A percentile compares a stretch with the other conserved stretches of the same genome.
These are phyloP conservation scores for Nothoprocta perdicaria DNA, from an alignment of 2,113 vertebrate genomes.

Conservation along the genomic window DNA sequence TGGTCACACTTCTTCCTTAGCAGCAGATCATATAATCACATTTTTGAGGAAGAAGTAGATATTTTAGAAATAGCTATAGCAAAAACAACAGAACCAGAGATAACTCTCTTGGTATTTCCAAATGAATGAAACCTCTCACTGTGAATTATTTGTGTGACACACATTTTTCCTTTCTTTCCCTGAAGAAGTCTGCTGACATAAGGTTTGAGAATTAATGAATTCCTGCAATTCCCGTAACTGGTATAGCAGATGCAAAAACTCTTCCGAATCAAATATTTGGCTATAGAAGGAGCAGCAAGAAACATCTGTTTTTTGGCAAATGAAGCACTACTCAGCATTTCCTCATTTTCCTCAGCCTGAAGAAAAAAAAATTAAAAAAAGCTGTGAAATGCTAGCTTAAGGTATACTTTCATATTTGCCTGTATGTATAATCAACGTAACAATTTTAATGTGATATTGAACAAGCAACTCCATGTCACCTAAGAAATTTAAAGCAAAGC, in stretches of 20 bases:
- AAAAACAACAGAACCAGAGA: not conserved
- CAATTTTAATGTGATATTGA: not conserved
- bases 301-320: conserved; percentile 45
- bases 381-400: not conserved
- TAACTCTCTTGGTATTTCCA: not conserved
- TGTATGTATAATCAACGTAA: not conserved
- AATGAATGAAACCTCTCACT: not conserved
- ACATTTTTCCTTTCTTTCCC: conserved; percentile 39
- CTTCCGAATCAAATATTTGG: conserved; percentile 3
- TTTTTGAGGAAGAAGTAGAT: not conserved
- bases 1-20: not conserved
- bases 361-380: not conserved
- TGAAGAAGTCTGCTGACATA: conserved; percentile 11
- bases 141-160: conserved; percentile 15
- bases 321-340: conserved; percentile 46
- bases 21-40: not conserved
- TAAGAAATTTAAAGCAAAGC: not conserved
- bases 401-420: not conserved
- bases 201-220: conserved; percentile 47
- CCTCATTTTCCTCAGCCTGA: not conserved
- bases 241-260: conserved; percentile 49
- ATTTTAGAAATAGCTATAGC: not conserved
- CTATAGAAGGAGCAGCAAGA: conserved; percentile 1
- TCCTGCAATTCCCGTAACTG: conserved; percentile 56
- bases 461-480: not conserved